Percentiles rank a stretch among this genome's conserved stretches.
Conservation (phyloP, 2,888 invertebrate genomes). For the Cynaeus angustus region DNA sequence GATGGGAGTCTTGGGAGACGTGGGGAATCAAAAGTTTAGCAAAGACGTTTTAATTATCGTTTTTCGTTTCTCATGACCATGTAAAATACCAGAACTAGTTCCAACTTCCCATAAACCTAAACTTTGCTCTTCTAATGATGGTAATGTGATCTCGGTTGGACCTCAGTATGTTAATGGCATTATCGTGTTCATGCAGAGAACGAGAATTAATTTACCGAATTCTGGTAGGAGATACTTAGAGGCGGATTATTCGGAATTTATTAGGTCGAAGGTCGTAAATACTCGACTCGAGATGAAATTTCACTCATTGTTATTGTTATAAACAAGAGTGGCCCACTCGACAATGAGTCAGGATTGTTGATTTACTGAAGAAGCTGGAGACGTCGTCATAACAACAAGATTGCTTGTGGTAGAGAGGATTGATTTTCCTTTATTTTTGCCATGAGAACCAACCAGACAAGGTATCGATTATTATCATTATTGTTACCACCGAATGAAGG, state of each 20-base stretch:
- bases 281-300: neutral
- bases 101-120: neutral
- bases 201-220: conserved; percentile 1
- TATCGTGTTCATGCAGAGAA: conserved; percentile 1
- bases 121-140: neutral
- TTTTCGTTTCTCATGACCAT: no score
- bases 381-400: neutral
- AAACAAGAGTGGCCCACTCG: conserved; percentile 3
- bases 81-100: neutral
- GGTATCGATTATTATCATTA: no score
- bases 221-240: neutral
- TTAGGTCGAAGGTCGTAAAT: conserved; percentile 1
- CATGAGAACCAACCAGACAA: no score
- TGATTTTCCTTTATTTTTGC: no score
- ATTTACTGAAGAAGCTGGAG: conserved; percentile 1
- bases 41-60: no score
- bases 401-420: neutral
- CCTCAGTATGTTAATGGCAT: conserved; percentile 4
- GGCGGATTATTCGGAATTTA: neutral
- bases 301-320: neutral
- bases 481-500: no score
- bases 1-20: conserved; percentile 11
- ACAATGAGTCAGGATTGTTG: neutral
- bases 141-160: conserved; percentile 2
- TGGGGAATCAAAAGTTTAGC: no score